phyloP scores from a whole-genome alignment of 2,113 vertebrate genomes.

The Illadopsis cleaveri region DNA sequence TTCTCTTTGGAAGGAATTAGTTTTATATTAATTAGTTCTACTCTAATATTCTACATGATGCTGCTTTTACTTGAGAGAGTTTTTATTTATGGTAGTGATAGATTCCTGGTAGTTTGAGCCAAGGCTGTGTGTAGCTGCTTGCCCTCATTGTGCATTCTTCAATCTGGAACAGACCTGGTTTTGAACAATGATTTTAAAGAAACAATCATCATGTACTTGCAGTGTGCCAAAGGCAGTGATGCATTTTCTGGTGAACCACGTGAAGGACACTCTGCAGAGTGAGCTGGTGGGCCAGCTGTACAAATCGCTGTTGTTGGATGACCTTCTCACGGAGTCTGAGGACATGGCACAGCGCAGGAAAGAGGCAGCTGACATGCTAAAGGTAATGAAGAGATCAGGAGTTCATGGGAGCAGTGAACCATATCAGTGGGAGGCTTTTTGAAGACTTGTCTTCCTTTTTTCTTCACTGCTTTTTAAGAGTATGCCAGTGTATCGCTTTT shows the following conservation, averaged over 20 bases:
- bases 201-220: slow-evolving; percentile 4
- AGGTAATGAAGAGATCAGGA: slow-evolving; percentile 73
- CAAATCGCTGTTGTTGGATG: slow-evolving; percentile 88
- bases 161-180: background rate
- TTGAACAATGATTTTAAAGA: background rate
- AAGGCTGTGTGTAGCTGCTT: background rate
- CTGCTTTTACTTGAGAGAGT: background rate
- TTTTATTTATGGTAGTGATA: background rate
- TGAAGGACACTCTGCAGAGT: slow-evolving; percentile 97
- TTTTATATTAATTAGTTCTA: background rate
- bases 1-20: background rate
- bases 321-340: slow-evolving; percentile 96
- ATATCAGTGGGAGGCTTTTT: background rate
- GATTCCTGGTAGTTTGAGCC: background rate
- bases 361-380: slow-evolving; percentile 97
- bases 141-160: background rate
- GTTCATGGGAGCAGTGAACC: background rate
- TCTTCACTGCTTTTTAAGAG: background rate
- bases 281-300: slow-evolving; percentile 97
- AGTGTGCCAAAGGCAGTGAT: slow-evolving; percentile 99
- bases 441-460: background rate
- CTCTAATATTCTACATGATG: background rate
- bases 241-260: slow-evolving; percentile 98
- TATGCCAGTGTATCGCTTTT: background rate
- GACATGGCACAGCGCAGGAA: slow-evolving; percentile 98